Conservation (phyloP, 35 echinoderm and acorn worm species). For the Amphiura filiformis region DNA sequence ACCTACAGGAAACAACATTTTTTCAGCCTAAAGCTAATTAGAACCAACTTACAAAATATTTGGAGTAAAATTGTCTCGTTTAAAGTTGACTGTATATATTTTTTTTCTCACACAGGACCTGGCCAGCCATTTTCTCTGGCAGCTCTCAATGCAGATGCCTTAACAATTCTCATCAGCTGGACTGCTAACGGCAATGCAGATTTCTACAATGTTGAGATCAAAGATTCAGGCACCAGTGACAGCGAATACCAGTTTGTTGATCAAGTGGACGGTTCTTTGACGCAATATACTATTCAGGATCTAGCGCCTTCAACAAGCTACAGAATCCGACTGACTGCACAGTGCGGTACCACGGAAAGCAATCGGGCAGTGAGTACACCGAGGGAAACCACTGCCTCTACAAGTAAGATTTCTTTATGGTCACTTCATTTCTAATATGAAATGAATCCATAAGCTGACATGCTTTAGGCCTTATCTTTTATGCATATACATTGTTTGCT, state of each 20-base stretch:
- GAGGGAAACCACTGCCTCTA: neutral
- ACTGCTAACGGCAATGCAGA: constrained; percentile 11
- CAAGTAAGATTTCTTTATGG: constrained; percentile 11
- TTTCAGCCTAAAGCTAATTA: neutral
- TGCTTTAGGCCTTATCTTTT: neutral
- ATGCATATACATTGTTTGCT: no score
- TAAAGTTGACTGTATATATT: neutral
- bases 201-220: constrained; percentile 10
- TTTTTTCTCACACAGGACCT: no score
- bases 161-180: constrained; percentile 36
- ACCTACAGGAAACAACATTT: neutral
- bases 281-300: constrained; percentile 19
- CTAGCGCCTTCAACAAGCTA: constrained; percentile 24
- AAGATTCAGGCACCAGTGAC: neutral
- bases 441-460: neutral
- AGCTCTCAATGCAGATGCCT: neutral
- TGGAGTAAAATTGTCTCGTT: neutral
- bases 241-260: neutral
- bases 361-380: neutral
- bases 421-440: neutral
- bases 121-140: neutral
- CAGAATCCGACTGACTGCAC: neutral
- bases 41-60: neutral
- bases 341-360: neutral
- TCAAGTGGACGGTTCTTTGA: neutral